A percentile compares a stretch with the other conserved stretches of the same genome.
Evolutionary conservation across 2,888 invertebrate species (phyloP).

Genomic region (Chloroclysta siterata): DNA sequence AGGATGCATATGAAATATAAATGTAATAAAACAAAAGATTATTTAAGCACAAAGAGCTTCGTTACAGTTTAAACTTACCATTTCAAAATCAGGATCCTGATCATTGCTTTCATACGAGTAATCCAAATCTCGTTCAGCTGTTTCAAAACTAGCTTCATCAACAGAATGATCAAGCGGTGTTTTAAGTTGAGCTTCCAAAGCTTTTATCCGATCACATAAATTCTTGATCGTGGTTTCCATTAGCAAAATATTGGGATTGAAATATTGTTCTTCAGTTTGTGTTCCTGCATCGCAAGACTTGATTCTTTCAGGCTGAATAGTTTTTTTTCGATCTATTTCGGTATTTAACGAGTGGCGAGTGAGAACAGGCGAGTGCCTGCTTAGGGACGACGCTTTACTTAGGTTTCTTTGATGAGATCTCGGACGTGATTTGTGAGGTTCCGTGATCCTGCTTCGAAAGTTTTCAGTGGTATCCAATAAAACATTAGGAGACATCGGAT

Average conservation of each 20-base stretch:
- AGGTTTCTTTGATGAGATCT: slow-evolving; percentile 3
- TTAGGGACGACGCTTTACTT: background rate
- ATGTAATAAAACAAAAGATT: too few species aligned
- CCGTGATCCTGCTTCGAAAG: background rate
- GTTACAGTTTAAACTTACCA: slow-evolving; percentile 4
- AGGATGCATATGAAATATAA: too few species aligned
- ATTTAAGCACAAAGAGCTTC: too few species aligned
- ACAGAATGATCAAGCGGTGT: slow-evolving; percentile 20
- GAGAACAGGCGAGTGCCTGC: too few species aligned
- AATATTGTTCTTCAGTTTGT: slow-evolving; percentile 52
- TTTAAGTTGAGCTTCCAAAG: slow-evolving; percentile 49
- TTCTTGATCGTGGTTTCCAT: slow-evolving; percentile 53
- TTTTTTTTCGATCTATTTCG: background rate
- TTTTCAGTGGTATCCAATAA: slow-evolving; percentile 8
- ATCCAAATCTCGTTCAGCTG: slow-evolving; percentile 10
- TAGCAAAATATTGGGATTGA: slow-evolving; percentile 46
- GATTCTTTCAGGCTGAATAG: slow-evolving; percentile 19
- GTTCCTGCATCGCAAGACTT: slow-evolving; percentile 47
- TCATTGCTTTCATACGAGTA: slow-evolving; percentile 32
- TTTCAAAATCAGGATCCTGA: slow-evolving; percentile 29
- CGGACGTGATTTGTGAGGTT: background rate
- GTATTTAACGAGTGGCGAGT: too few species aligned
- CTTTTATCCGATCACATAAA: slow-evolving; percentile 47
- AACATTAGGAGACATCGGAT: slow-evolving; percentile 10
- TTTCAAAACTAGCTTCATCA: slow-evolving; percentile 26